Conservation (phyloP, 2,113 vertebrate species). For the Chionis minor region DNA sequence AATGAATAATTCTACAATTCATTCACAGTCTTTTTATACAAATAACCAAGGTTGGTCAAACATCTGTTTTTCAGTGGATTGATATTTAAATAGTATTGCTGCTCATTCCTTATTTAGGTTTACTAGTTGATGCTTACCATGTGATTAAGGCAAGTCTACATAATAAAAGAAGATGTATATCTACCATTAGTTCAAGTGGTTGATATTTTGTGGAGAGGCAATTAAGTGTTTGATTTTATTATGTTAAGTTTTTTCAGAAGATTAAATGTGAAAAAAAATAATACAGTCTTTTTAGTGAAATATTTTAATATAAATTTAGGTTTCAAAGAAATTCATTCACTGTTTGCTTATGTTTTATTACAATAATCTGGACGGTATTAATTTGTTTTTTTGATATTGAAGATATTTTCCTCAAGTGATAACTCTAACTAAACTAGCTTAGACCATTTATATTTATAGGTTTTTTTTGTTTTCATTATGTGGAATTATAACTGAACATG, state of each 20-base stretch:
- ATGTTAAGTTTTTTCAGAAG: neutral
- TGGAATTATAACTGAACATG: neutral
- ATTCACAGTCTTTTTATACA: neutral
- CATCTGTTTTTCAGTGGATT: neutral
- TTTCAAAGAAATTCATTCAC: neutral
- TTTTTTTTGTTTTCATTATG: neutral
- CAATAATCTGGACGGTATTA: neutral
- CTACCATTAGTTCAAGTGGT: neutral
- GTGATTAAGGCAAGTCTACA: neutral
- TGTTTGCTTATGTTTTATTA: neutral
- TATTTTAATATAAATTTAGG: neutral
- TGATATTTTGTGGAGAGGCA: neutral
- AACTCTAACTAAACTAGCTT: neutral
- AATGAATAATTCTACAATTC: neutral
- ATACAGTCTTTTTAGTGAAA: neutral
- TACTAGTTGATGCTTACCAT: neutral
- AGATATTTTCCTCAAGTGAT: neutral
- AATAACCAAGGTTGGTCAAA: neutral
- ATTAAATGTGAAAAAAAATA: neutral
- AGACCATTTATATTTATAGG: rapidly evolving
- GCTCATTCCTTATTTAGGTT: neutral
- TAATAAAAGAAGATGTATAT: neutral
- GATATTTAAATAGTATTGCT: neutral
- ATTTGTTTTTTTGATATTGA: neutral
- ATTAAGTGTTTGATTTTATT: neutral